Percentiles rank a stretch among this genome's conserved stretches.
These are phyloP conservation scores for Pseudochirops cupreus DNA, from an alignment of 2,797 vertebrate species.

Conservation along the genomic window DNA sequence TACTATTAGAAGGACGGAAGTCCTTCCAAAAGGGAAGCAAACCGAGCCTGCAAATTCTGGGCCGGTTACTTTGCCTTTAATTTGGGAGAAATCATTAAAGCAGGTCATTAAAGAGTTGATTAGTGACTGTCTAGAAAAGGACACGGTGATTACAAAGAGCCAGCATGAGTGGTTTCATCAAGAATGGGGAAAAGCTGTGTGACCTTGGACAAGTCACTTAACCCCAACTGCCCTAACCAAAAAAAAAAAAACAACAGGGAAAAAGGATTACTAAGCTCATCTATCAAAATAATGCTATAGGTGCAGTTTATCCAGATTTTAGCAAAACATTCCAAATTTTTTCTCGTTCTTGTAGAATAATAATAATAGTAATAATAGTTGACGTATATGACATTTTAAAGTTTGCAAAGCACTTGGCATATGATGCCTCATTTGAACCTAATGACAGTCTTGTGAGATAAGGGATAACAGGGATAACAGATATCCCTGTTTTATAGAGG, in stretches of 20 bases:
- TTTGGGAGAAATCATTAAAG: not conserved
- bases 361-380: not conserved
- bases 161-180: not conserved
- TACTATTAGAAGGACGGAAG: not conserved
- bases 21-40: not conserved
- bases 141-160: not conserved
- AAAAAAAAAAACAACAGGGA: too few species aligned
- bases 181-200: not conserved
- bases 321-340: not conserved
- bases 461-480: too few species aligned
- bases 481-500: not conserved
- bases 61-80: not conserved
- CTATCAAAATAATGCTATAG: not conserved
- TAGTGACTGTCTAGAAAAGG: not conserved
- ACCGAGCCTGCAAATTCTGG: not conserved
- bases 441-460: not conserved
- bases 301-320: not conserved
- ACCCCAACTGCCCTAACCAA: too few species aligned
- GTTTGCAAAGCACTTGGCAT: not conserved
- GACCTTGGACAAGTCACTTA: too few species aligned
- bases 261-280: not conserved
- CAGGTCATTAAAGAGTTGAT: not conserved
- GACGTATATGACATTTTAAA: not conserved
- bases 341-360: not conserved
- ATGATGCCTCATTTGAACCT: not conserved